Evolutionary conservation across 1,140 invertebrate species (phyloP), one percentile per base, ranked within the genome.

Genomic region (Drosophila mauritiana): DNA sequence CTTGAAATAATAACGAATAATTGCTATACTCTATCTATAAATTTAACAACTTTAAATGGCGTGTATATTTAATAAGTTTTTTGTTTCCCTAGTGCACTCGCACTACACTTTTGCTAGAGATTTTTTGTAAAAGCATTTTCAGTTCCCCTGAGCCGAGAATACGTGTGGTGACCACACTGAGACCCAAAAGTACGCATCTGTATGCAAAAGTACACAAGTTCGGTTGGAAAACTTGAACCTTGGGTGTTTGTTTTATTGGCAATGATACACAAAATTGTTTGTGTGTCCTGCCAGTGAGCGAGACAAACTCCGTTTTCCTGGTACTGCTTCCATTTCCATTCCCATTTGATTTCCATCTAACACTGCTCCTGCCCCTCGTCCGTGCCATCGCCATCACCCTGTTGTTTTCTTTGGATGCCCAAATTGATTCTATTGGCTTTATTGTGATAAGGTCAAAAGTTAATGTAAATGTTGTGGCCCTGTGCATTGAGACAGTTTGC

Each of bases 381-480:
- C 13, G 2, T 22, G 12, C 36, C 27, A 40, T 15, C 42, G 27
- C 25, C 37, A 64, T 45, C 25, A 25, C 27, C 46, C 51, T 52
- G 25, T 65, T 80, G 54, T 69, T 67, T 34, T 48, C 52, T 34
- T 68, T 65, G 62, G 42, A 64, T 27, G 63, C 63, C 58, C 57
- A 78, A 86, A 88, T 86, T 86, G 82, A 86, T 86, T 86, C 78
- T 75, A 86, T 88, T 86, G 83, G 78, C 78, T 88, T 73, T 86
- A 79, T 86, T 86, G 78, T 79, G 82, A 86, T 88, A 88, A 82
- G 82, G 78, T 86, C 83, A 79, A 72, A 86, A 88, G 82, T 86
- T 88, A 88, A 86, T 88, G 79, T 88, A 86, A 86, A 88, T 86
- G 83, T 86, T 86, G 78, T 88, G 82, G 82, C 78, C 77, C 55